phyloP scores from a whole-genome alignment of 2,113 vertebrate species.

The Triplophysa tibetana region DNA sequence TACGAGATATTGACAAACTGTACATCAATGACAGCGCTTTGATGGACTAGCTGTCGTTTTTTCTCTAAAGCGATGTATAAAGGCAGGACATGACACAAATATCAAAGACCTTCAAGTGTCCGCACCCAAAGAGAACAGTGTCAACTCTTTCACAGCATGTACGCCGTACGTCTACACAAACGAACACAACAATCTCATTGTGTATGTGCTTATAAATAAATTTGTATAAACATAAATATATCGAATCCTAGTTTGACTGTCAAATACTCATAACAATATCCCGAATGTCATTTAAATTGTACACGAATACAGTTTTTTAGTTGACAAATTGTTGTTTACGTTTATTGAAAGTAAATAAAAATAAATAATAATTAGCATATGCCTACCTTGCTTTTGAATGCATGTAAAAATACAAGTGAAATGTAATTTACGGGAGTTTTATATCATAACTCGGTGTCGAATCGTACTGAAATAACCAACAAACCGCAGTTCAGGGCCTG shows the following conservation, averaged over 20 bases:
- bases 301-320: no score
- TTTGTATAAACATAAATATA: background rate
- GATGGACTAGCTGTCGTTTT: conserved; percentile 36
- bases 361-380: no score
- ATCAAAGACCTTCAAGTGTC: conserved; percentile 42
- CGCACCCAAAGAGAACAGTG: conserved; percentile 2
- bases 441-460: background rate
- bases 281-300: no score
- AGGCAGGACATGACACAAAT: conserved; percentile 41
- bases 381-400: background rate
- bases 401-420: background rate
- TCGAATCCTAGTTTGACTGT: background rate
- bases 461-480: background rate
- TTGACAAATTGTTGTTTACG: no score
- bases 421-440: background rate
- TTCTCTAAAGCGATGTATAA: conserved; percentile 32
- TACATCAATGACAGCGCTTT: conserved; percentile 40
- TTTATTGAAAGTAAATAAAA: no score
- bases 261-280: background rate
- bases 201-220: background rate
- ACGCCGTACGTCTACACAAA: background rate
- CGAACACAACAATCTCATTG: background rate
- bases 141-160: background rate
- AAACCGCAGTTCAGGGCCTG: background rate
- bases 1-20: conserved; percentile 41